Base-by-base conservation (phyloP, 1,140 invertebrate genomes). In the Schlechtendalia chinensis region DNA sequence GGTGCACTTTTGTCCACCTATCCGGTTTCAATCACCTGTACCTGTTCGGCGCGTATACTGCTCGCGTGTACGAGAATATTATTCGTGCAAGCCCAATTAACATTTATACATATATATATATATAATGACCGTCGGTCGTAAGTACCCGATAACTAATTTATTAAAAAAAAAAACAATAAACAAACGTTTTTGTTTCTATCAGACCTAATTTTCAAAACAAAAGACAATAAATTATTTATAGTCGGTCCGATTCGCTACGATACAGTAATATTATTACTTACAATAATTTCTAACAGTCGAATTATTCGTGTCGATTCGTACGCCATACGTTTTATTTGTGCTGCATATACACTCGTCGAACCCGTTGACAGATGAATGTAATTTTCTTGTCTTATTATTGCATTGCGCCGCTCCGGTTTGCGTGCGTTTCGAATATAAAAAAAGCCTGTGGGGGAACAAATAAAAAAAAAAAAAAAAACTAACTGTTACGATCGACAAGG, bases 1-100 rank as follows among this genome's bases (percentile, higher is more conserved):
- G 75, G 75, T 79, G 75, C 75, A 63, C 75, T 79, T 79, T 63
- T 79, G 75, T 79, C 69, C 75, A 79, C 75, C 75, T 79, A 79
- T 79, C 75, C 75, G 75, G 75, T 79, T 79, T 63, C 75, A 32
- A 47, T 79, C 75, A 79, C 75, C 75, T 79, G 75, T 63, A 50
- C 27, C 12, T 22, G 19, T 12, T 27, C n/a, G 54, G 12, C 8
- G 6, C 14, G 19, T 47, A 16, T 24, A 69, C 45, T n/a, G 45
- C 65, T 67, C 67, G 67, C 67, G 67, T 69, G 22, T 27, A 67
- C n/a, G 12, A 22, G n/a, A 24, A 54, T 50, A 39, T 24, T 71
- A 29, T 56, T 32, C 72, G 19, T 27, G 14, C 29, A 29, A 75
- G 29, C 54, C n/a, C 53, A 75, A 75, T 75, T 75, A 75, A 39